These are phyloP conservation scores for Sepioteuthis lessoniana DNA, from an alignment of 2,888 invertebrate species.

Conservation along the genomic window DNA sequence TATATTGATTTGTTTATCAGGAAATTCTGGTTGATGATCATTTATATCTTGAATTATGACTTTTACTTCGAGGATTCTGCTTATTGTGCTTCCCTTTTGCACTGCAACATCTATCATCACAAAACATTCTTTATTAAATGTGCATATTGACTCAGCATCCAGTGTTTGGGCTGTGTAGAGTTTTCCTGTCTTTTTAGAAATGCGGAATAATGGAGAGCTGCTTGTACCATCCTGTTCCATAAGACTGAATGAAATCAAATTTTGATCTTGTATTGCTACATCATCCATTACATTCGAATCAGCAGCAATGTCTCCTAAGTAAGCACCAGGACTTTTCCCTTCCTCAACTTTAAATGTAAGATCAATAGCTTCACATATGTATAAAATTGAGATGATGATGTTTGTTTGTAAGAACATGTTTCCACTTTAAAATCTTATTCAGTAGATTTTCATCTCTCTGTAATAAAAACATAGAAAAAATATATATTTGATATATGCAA, in stretches of 20 bases:
- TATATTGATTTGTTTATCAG: not conserved
- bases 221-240: not conserved
- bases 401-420: constrained; percentile 15
- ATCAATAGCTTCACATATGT: not conserved
- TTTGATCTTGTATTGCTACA: not conserved
- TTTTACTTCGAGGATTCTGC: not conserved
- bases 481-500: not conserved
- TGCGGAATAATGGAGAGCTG: not conserved
- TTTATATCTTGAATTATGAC: not conserved
- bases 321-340: not conserved
- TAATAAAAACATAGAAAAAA: not conserved
- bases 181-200: not conserved
- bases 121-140: not conserved
- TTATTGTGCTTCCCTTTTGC: not conserved
- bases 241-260: not conserved
- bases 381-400: not conserved
- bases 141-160: not conserved
- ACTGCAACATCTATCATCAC: not conserved
- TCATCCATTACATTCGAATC: not conserved
- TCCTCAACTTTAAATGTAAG: not conserved
- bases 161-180: not conserved
- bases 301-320: not conserved
- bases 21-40: not conserved
- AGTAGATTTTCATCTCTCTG: not conserved
- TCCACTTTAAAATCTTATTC: not conserved